Conservation (phyloP, 2,888 invertebrate species). For the Osmoderma eremita region DNA sequence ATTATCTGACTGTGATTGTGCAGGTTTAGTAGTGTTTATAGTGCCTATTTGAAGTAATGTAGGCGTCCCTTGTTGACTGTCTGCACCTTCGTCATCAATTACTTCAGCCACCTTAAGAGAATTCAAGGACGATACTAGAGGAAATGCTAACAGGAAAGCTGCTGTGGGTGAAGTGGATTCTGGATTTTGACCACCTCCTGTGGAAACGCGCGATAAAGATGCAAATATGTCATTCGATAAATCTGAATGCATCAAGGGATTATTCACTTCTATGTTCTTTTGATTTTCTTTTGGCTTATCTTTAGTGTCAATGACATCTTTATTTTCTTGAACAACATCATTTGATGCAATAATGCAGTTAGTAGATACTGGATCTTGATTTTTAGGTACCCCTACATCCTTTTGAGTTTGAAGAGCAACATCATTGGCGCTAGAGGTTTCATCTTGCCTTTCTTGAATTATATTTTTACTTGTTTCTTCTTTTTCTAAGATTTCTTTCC, state of each 20-base stretch:
- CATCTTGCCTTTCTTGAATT: slow-evolving; percentile 3
- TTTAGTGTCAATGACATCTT: not conserved
- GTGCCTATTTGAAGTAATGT: slow-evolving; percentile 65
- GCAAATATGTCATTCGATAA: slow-evolving; percentile 71
- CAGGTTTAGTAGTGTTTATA: slow-evolving; percentile 59
- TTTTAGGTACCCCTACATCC: slow-evolving; percentile 1
- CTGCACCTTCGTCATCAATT: slow-evolving; percentile 66
- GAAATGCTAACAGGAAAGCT: slow-evolving; percentile 80
- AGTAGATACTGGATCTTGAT: not conserved
- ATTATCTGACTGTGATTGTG: slow-evolving; percentile 54
- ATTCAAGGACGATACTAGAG: slow-evolving; percentile 73
- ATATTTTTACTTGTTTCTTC: not conserved
- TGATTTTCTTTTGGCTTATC: slow-evolving; percentile 14
- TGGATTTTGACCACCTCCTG: slow-evolving; percentile 67
- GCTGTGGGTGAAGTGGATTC: slow-evolving; percentile 79
- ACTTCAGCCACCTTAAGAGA: slow-evolving; percentile 67
- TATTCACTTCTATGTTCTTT: slow-evolving; percentile 26
- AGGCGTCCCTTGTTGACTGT: slow-evolving; percentile 63
- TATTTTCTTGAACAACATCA: not conserved
- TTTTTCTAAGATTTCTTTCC: slow-evolving; percentile 1
- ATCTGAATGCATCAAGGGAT: slow-evolving; percentile 62
- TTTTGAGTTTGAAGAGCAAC: not conserved
- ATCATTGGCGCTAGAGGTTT: not conserved
- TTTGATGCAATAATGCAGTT: not conserved
- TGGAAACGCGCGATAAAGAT: slow-evolving; percentile 67